Base-by-base conservation (phyloP, 2,797 vertebrate species). In the Threskiornis aethiopicus region DNA sequence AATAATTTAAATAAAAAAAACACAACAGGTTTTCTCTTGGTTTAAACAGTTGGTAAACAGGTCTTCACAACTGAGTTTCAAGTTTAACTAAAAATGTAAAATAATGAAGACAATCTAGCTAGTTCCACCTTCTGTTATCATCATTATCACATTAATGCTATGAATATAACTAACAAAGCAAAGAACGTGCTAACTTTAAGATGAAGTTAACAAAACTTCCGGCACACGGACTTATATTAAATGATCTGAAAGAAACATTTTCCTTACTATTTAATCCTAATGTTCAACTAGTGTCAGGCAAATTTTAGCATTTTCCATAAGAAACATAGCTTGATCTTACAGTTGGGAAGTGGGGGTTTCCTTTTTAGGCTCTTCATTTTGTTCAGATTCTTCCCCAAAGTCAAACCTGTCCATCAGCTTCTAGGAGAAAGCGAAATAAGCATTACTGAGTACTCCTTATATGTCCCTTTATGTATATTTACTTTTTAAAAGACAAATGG, bases 351-450 rank as follows among this genome's bases (percentile, higher is more conserved):
- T 96, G 19, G 99, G 96, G 5, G 98, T 96, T 96, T 99, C 99
- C 96, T 99, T 99, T 98, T 99, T 99, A 67, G 99, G 98, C 67
- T 99, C 99, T 93, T 99, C 99, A 65, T 97, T 98, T 66, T 98
- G 99, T 87, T 99, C 99, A 79, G 99, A 98, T 94, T 99, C 99
- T 82, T 99, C 99, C 35, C 99, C 99, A 94, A 99, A 99, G 97
- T 99, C 99, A 98, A 99, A 99, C 65, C 99, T 99, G 95, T 99
- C 99, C 97, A 99, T 98, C 93, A 99, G 98, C 98, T 99, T 99
- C 99, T 99, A 96, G 94, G 62, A 96, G 20, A 95, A 91, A 92
- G 67, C 14, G 90, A 87, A 93, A 11, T 17, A 86, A 55, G 20
- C 26, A 72, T 96, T 95, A 97, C 19, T 91, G 57, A 61, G 20